These are phyloP conservation scores for Abrostola tripartita DNA, from an alignment of 2,888 invertebrate genomes.

Conservation along the genomic window DNA sequence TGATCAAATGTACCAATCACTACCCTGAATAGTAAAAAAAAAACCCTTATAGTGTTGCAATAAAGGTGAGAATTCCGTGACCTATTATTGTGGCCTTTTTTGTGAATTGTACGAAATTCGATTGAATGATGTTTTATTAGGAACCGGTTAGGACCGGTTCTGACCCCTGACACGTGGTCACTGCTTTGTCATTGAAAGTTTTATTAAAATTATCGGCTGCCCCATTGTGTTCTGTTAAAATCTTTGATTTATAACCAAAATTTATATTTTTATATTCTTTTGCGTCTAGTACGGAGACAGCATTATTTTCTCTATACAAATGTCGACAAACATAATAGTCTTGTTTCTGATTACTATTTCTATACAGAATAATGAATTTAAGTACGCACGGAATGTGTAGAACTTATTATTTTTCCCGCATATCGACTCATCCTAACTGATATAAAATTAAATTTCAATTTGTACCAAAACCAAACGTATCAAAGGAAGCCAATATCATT, in stretches of 20 bases:
- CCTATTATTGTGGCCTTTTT: constrained; percentile 20
- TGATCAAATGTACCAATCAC: constrained; percentile 56
- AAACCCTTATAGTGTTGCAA: constrained; percentile 29
- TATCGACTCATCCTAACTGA: constrained; percentile 40
- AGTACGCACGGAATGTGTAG: background rate
- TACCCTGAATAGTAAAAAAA: constrained; percentile 17
- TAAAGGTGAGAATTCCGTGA: constrained; percentile 50
- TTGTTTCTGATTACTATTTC: background rate
- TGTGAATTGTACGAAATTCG: constrained; percentile 74
- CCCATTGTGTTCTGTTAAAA: constrained; percentile 57
- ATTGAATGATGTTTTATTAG: constrained; percentile 83
- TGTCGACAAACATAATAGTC: background rate
- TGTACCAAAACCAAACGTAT: constrained; percentile 60
- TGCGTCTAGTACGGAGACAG: background rate
- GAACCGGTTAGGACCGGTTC: constrained; percentile 83
- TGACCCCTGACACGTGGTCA: constrained; percentile 85
- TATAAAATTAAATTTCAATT: constrained; percentile 59
- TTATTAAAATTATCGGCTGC: constrained; percentile 81
- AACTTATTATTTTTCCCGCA: constrained; percentile 12
- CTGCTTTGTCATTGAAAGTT: constrained; percentile 78
- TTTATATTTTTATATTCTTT: constrained; percentile 28
- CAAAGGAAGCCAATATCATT: constrained; percentile 63
- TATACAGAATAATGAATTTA: background rate
- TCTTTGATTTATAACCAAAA: constrained; percentile 61
- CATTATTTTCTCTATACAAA: constrained; percentile 4